Conservation (phyloP, 1,140 invertebrate genomes). For the Lepidurus arcticus region DNA sequence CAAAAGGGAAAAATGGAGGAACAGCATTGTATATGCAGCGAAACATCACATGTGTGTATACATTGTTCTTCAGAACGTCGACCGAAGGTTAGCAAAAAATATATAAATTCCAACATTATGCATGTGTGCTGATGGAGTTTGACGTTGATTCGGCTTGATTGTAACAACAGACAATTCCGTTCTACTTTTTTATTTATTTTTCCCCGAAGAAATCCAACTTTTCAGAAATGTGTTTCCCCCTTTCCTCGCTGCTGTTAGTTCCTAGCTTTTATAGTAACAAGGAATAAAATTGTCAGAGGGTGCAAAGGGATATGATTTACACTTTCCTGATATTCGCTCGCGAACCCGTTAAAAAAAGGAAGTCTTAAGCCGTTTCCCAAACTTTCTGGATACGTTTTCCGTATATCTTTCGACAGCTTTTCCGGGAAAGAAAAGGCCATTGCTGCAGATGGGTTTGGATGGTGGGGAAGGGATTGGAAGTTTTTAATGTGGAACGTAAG, state of each 20-base stretch:
- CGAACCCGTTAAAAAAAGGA: conserved; percentile 10
- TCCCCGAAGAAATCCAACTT: background rate
- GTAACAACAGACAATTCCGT: background rate
- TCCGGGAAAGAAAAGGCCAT: background rate
- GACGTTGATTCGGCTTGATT: background rate
- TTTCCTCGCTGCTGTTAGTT: background rate
- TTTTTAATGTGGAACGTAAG: background rate
- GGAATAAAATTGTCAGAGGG: background rate
- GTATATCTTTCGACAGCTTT: background rate
- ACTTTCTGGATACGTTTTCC: conserved; percentile 3
- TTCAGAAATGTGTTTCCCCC: background rate
- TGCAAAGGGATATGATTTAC: background rate
- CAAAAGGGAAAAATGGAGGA: background rate
- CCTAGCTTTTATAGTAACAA: background rate
- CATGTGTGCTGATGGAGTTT: background rate
- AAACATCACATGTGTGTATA: background rate
- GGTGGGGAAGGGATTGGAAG: background rate
- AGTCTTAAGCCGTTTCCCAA: conserved; percentile 7
- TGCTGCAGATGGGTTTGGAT: background rate
- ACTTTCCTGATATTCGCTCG: conserved; percentile 18
- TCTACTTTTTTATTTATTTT: background rate
- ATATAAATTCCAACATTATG: background rate
- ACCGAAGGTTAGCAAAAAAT: background rate
- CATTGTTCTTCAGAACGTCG: background rate
- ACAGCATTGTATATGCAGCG: background rate